Percentiles rank a stretch among this genome's conserved stretches.
Conservation (phyloP, 2,888 invertebrate species). For the Drosophila paucipuncta region DNA sequence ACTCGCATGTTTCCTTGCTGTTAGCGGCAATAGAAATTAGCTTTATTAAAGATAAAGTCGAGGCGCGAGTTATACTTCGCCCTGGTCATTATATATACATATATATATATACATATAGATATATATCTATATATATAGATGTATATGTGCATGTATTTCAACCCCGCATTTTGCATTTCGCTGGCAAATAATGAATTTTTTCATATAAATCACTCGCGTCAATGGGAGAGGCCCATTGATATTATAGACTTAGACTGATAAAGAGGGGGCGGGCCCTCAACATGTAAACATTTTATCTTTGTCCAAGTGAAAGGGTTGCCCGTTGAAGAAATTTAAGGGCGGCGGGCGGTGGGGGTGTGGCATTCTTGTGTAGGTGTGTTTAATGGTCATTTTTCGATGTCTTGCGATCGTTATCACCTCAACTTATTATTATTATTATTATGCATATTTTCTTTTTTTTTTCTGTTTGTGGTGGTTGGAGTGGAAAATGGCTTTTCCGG, state of each 20-base stretch:
- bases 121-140: background rate
- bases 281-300: constrained; percentile 53
- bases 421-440: constrained; percentile 51
- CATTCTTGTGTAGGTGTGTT: constrained; percentile 69
- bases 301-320: constrained; percentile 50
- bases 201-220: constrained; percentile 78
- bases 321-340: background rate
- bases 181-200: constrained; percentile 79
- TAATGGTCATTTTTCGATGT: constrained; percentile 79
- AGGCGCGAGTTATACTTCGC: constrained; percentile 41
- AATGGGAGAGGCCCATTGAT: constrained; percentile 77
- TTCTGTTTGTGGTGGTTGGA: background rate
- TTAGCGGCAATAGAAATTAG: constrained; percentile 77
- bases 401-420: constrained; percentile 77
- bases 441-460: constrained; percentile 45
- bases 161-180: constrained; percentile 64
- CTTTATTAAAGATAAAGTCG: constrained; percentile 76
- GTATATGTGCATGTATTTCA: background rate
- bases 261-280: constrained; percentile 11
- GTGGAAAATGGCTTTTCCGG: constrained; percentile 6
- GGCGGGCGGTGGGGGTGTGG: constrained; percentile 24
- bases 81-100: constrained; percentile 49
- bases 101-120: background rate
- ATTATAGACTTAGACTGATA: constrained; percentile 20
- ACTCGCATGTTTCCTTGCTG: constrained; percentile 75